phyloP scores from a whole-genome alignment of 1,140 invertebrate genomes.

The Penaeus chinensis region DNA sequence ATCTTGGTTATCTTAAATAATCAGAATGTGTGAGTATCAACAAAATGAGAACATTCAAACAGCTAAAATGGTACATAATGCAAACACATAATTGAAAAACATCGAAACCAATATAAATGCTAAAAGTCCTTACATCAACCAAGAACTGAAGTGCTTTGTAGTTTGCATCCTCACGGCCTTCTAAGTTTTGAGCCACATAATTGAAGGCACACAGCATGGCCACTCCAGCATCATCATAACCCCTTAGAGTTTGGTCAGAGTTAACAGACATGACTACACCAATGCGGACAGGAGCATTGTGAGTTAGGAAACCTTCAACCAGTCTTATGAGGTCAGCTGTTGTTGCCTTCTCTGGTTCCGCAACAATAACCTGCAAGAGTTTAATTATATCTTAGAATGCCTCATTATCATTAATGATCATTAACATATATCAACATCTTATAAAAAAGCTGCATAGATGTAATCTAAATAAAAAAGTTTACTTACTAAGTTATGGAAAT shows the following conservation, averaged over 20 bases:
- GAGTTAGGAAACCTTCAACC: slow-evolving; percentile 90
- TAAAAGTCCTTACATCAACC: slow-evolving; percentile 49
- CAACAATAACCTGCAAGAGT: slow-evolving; percentile 80
- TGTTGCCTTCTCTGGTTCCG: slow-evolving; percentile 83
- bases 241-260: slow-evolving; percentile 73
- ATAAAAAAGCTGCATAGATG: background rate
- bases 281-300: slow-evolving; percentile 87
- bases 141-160: slow-evolving; percentile 61
- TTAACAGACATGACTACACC: slow-evolving; percentile 89
- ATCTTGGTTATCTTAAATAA: background rate
- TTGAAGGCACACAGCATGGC: slow-evolving; percentile 92
- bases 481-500: slow-evolving; percentile 90
- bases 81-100: background rate
- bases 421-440: too few species aligned
- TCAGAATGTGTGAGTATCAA: background rate
- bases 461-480: background rate
- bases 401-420: too few species aligned
- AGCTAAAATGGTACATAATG: too few species aligned
- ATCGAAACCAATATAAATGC: background rate
- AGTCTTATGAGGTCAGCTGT: slow-evolving; percentile 83
- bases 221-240: slow-evolving; percentile 81
- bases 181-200: slow-evolving; percentile 84
- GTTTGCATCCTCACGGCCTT: slow-evolving; percentile 67
- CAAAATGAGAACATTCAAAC: too few species aligned
- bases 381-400: background rate